Evolutionary conservation across 2,113 vertebrate species (phyloP).

Genomic region (Campylorhamphus procurvoides): DNA sequence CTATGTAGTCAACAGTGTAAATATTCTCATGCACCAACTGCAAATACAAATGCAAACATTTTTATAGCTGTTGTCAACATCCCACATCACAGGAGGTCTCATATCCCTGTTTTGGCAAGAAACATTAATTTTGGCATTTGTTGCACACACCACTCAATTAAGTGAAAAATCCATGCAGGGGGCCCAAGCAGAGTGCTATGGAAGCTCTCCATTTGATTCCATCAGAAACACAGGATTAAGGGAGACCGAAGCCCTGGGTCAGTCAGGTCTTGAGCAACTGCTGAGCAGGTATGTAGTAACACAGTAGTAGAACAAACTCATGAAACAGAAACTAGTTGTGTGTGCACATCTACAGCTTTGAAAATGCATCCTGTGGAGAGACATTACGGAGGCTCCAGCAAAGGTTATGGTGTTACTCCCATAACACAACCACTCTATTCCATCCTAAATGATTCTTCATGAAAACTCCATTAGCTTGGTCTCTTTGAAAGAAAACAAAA

Average conservation of each 20-base stretch:
- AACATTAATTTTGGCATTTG: slow-evolving; percentile 29
- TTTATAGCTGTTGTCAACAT: slow-evolving; percentile 28
- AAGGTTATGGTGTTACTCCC: neutral
- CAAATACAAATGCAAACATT: slow-evolving; percentile 2
- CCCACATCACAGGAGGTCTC: neutral
- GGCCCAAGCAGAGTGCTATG: neutral
- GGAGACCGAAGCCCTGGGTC: neutral
- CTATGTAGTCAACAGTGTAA: neutral
- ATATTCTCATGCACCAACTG: neutral
- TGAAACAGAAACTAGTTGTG: neutral
- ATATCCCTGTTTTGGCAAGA: slow-evolving; percentile 1
- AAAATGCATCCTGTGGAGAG: neutral
- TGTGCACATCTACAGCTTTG: neutral
- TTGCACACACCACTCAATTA: neutral
- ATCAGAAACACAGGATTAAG: neutral
- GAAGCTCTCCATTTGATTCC: neutral
- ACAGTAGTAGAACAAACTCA: neutral
- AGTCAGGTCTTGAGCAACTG: neutral
- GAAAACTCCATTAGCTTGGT: neutral
- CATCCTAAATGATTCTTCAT: neutral
- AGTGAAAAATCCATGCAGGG: slow-evolving; percentile 17
- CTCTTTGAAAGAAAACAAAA: neutral
- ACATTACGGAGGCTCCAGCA: neutral
- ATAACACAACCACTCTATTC: neutral
- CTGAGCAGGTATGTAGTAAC: slow-evolving; percentile 26